A percentile compares a stretch with the other conserved stretches of the same genome.
Evolutionary conservation across 2,888 invertebrate genomes (phyloP).

Genomic region (Zaprionus obscuricornis): DNA sequence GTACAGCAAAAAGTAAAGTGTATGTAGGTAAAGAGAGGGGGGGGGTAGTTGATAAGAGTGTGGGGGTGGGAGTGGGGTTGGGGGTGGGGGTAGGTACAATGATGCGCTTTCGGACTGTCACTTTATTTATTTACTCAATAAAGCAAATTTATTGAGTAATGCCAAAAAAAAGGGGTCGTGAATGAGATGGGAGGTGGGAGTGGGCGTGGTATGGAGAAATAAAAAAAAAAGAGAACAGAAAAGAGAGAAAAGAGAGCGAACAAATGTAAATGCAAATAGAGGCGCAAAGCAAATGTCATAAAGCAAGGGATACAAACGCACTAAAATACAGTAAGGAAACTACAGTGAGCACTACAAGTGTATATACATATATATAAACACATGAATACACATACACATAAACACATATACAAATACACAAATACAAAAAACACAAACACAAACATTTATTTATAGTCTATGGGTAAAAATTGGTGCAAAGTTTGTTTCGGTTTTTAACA

Average conservation of each 20-base stretch:
- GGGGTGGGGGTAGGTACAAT: conserved; percentile 18
- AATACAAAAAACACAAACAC: conserved; percentile 9
- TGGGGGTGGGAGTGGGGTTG: not conserved
- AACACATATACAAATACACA: conserved; percentile 11
- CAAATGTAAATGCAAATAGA: conserved; percentile 67
- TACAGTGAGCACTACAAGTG: conserved; percentile 28
- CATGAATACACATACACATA: conserved; percentile 7
- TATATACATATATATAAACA: conserved; percentile 21
- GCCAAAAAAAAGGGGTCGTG: too few relatives aligned
- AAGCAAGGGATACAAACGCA: conserved; percentile 60
- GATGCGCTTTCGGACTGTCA: conserved; percentile 40
- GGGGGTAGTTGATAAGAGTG: not conserved
- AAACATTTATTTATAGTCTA: conserved; percentile 11
- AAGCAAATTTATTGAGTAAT: conserved; percentile 74
- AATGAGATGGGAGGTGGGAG: too few relatives aligned
- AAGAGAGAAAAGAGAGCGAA: conserved; percentile 11
- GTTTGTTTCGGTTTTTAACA: conserved; percentile 82
- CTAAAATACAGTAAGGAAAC: conserved; percentile 54
- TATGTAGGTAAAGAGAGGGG: conserved; percentile 22
- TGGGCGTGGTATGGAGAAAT: too few relatives aligned
- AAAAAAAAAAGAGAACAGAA: conserved; percentile 7
- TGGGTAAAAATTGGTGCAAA: conserved; percentile 74
- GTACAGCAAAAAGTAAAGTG: too few relatives aligned
- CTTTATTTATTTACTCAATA: conserved; percentile 74
- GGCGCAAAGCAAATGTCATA: conserved; percentile 67